A percentile compares a stretch with the other conserved stretches of the same genome.
Evolutionary conservation across 2,113 vertebrate genomes (phyloP).

Genomic region (Dasyprocta punctata): DNA sequence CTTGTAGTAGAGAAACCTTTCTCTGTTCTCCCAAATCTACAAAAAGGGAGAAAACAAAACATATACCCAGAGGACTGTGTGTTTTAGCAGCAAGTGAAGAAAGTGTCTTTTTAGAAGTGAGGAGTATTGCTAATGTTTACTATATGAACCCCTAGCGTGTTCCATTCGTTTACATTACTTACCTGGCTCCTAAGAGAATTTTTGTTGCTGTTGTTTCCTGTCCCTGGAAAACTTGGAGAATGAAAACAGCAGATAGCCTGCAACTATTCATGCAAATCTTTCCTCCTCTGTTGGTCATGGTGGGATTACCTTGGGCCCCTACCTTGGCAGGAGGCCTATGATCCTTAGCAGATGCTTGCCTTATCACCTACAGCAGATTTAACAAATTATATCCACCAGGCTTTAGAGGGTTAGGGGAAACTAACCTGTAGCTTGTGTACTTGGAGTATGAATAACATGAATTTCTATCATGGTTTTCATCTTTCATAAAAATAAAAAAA

Average conservation of each 20-base stretch:
- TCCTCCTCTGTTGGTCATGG: background rate
- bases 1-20: constrained; percentile 35
- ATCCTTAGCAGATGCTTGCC: background rate
- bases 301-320: background rate
- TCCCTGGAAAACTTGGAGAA: constrained; percentile 2
- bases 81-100: constrained; percentile 37
- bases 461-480: constrained; percentile 26
- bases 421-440: constrained; percentile 33
- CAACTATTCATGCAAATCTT: background rate
- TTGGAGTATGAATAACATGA: background rate
- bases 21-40: constrained; percentile 17
- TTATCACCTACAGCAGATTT: background rate
- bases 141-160: background rate
- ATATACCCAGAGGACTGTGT: background rate
- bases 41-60: constrained; percentile 61
- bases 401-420: background rate
- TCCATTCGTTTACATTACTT: background rate
- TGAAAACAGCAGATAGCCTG: background rate
- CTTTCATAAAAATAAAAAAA: background rate
- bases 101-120: background rate
- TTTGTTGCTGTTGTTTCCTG: background rate
- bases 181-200: background rate
- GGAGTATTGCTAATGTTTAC: constrained; percentile 6
- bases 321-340: background rate
- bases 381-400: background rate